phyloP scores from a whole-genome alignment of 2,113 vertebrate species.

The Sclerurus mexicanus region DNA sequence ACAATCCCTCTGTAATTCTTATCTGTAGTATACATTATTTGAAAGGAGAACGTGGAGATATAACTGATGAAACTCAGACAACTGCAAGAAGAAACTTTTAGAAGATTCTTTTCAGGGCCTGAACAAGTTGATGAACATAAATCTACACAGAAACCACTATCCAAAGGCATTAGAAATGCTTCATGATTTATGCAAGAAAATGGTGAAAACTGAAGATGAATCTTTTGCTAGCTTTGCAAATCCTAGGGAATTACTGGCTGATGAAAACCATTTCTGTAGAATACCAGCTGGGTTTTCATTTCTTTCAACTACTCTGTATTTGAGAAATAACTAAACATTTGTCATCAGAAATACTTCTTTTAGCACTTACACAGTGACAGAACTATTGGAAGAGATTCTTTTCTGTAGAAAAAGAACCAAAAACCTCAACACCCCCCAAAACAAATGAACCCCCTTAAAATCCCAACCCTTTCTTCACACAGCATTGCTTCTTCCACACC shows the following conservation, averaged over 20 bases:
- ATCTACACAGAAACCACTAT: slow-evolving; percentile 51
- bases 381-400: slow-evolving; percentile 65
- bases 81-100: slow-evolving; percentile 65
- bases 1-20: slow-evolving; percentile 29
- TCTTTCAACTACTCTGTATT: slow-evolving; percentile 26
- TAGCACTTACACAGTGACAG: slow-evolving; percentile 2
- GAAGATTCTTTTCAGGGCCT: slow-evolving; percentile 44
- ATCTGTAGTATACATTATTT: slow-evolving; percentile 64
- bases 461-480: not conserved
- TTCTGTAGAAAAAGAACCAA: not conserved
- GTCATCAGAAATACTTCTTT: slow-evolving; percentile 16
- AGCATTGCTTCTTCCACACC: not conserved
- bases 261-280: slow-evolving; percentile 47
- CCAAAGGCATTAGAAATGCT: not conserved
- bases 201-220: not conserved
- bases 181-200: not conserved
- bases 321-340: slow-evolving; percentile 64
- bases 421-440: not conserved
- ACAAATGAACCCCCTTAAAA: not conserved
- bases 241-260: slow-evolving; percentile 41
- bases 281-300: slow-evolving; percentile 65
- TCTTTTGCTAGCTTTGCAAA: slow-evolving; percentile 72
- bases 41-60: slow-evolving; percentile 5
- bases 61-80: slow-evolving; percentile 72
- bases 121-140: slow-evolving; percentile 62